Base-by-base conservation (phyloP, 2,888 invertebrate species). In the Odontocolon sp. region DNA sequence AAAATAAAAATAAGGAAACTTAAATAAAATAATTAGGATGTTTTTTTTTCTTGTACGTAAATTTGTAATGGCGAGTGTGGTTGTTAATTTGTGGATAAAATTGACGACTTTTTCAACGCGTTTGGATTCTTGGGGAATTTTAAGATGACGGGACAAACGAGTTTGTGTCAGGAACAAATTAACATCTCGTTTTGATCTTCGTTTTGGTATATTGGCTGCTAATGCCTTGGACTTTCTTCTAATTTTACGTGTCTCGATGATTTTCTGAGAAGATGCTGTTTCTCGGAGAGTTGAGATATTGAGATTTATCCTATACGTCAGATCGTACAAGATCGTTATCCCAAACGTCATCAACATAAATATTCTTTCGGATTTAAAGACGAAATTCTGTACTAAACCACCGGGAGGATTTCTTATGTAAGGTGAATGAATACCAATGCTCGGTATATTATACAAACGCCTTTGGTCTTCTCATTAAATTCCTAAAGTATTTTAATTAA, bases 401-500 rank as follows among this genome's bases (percentile, higher is more conserved):
- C n/a, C n/a, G n/a, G n/a, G n/a, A n/a, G n/a, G n/a, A n/a, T n/a
- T n/a, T n/a, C n/a, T n/a, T n/a, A n/a, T n/a, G n/a, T n/a, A n/a
- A n/a, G n/a, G n/a, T n/a, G n/a, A n/a, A 33, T 16, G 36, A 33
- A 54, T 33, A 54, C 31, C 31, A 16, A 16, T 28, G 11, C 26
- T n/a, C 6, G 11, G 50, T 18, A 16, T 16, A 54, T 31, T 52
- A 26, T 23, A 28, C 16, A 8, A 4, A 5, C n/a, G 0, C 36
- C 9, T 2, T 8, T 6, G 33, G 16, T 1, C 6, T 3, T 11
- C 8, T 14, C 14, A 3, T 1, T 4, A 6, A 8, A 18, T 31
- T 33, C 1, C 9, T 50, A 42, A 75, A 74, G 71, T 74, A 80
- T 80, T 80, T 80, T 80, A 80, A 80, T 70, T 74, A 80, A 75